Percentiles rank a stretch among this genome's conserved stretches.
Conservation (phyloP, 2,888 invertebrate genomes). For the Callyntrura sp. region DNA sequence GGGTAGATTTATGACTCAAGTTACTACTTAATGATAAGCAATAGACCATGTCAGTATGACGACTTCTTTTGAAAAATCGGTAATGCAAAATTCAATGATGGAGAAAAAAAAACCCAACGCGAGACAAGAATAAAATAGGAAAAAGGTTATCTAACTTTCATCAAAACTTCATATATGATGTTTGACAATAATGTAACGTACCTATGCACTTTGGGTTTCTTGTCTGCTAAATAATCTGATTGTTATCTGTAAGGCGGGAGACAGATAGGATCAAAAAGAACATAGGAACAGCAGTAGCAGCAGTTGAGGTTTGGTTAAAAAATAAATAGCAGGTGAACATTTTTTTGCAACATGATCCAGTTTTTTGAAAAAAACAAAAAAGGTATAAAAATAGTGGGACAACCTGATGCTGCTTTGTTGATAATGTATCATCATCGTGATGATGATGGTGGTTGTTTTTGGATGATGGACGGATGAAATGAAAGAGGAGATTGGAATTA, state of each 20-base stretch:
- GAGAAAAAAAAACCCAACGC: too few species aligned
- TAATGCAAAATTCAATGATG: too few species aligned
- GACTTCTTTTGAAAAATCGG: too few species aligned
- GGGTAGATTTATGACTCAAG: constrained; percentile 21
- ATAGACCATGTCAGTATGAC: not conserved
- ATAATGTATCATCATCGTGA: too few species aligned
- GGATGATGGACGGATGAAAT: not conserved
- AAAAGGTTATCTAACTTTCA: not conserved
- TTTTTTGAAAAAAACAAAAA: constrained; percentile 35
- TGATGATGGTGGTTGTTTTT: not conserved
- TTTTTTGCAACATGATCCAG: constrained; percentile 46
- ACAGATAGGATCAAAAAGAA: not conserved
- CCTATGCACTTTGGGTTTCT: not conserved
- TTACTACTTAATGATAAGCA: not conserved
- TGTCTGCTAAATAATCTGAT: not conserved
- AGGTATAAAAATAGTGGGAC: constrained; percentile 45
- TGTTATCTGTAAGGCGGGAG: constrained; percentile 14
- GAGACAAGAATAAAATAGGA: not conserved
- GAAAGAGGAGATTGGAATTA: not conserved
- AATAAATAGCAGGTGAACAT: constrained; percentile 30
- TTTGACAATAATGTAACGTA: too few species aligned
- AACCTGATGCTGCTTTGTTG: constrained; percentile 29
- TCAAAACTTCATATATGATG: not conserved
- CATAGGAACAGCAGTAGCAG: not conserved
- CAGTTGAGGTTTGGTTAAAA: not conserved